Evolutionary conservation across 2,797 vertebrate genomes (phyloP).

Genomic region (Lithobates sylvaticus): DNA sequence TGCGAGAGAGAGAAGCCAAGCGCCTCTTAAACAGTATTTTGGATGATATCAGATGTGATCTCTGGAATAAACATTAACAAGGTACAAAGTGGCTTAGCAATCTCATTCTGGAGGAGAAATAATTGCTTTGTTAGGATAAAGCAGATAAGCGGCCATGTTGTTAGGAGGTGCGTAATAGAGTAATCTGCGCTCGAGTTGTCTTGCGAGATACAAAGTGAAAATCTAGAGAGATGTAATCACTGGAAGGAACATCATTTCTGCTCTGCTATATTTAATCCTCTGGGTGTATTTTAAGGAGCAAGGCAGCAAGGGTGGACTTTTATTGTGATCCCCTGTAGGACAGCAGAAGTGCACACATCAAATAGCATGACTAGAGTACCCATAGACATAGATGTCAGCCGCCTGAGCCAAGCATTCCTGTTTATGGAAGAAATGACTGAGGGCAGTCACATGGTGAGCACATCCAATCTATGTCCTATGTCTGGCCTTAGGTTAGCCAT

Average conservation of each 20-base stretch:
- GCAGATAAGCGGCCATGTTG: slow-evolving; percentile 35
- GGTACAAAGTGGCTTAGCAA: slow-evolving; percentile 31
- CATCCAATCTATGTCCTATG: too few relatives aligned
- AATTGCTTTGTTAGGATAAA: slow-evolving; percentile 47
- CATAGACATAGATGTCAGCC: too few relatives aligned
- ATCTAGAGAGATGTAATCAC: background rate
- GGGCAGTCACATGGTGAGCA: too few relatives aligned
- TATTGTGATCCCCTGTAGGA: too few relatives aligned
- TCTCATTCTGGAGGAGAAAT: slow-evolving; percentile 36
- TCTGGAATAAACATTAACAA: slow-evolving; percentile 39
- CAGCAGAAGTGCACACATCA: too few relatives aligned
- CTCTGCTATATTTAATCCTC: background rate
- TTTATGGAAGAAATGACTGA: too few relatives aligned
- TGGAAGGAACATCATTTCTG: background rate
- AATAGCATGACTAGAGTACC: too few relatives aligned
- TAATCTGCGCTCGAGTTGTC: slow-evolving; percentile 21
- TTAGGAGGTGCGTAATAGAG: slow-evolving; percentile 19
- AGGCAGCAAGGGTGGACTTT: too few relatives aligned
- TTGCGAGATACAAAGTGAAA: background rate
- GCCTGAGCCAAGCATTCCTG: too few relatives aligned
- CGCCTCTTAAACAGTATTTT: slow-evolving; percentile 17
- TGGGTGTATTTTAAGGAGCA: background rate
- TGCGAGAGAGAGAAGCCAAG: slow-evolving; percentile 3
- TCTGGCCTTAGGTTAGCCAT: too few relatives aligned
- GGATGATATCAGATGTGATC: slow-evolving; percentile 43